Base-by-base conservation (phyloP, 2,797 vertebrate species). In the Helicolenus hilgendorfi region DNA sequence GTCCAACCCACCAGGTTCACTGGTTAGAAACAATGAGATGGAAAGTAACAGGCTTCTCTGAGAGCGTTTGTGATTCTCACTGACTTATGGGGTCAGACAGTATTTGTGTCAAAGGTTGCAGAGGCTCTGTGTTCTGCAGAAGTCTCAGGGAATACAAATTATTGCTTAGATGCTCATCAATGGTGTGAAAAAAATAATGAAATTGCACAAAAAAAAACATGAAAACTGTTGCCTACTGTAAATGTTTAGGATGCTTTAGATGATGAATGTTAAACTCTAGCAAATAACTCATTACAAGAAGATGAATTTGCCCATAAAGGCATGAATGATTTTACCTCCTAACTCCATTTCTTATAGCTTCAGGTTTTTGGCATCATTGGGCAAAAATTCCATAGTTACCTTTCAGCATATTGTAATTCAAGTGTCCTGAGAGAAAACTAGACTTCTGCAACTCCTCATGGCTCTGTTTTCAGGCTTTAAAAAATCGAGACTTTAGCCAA, bases 41-140 rank as follows among this genome's bases (percentile, higher is more conserved):
- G 70, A 88, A 72, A 79, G 71, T 27, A 85, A 70, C 72, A 79
- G 84, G 84, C 71, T 63, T 74, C 60, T 53, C 71, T 8, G 4
- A 38, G 76, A 77, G 71, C 31, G 80, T 59, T 77, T 72, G 77
- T 81, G 83, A 79, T 81, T 89, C 76, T 71, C 49, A 27, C 55
- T 65, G 77, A 78, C 58, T 89, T 53, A 67, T 59, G 58, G 74
- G 89, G 83, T 85, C 81, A 70, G 33, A 53, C 80, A 45, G 85
- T 84, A 86, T 83, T 73, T 87, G 89, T 89, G 93, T 89, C 88
- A 84, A 87, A 90, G 91, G 84, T 91, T 38, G 45, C 20, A 14
- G 58, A 65, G 62, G 78, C 56, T 8, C 49, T 31, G 15, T 31
- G 74, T 41, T 63, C 38, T 55, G 59, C 72, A n/a, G 27, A 68